These are phyloP conservation scores for Cheilinus undulatus DNA, from an alignment of 2,113 vertebrate species.

Conservation along the genomic window DNA sequence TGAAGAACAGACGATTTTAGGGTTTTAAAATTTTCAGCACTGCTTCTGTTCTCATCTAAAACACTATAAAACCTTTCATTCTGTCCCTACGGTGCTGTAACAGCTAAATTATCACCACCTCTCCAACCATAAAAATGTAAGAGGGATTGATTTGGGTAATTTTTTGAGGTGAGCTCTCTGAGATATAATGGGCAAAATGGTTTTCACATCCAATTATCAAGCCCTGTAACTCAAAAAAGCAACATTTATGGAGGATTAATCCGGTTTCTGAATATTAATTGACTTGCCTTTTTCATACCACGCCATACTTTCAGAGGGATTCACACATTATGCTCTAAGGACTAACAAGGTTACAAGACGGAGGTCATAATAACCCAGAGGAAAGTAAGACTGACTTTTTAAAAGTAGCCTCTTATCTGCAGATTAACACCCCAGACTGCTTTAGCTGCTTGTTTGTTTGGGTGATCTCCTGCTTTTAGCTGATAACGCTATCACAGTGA, in stretches of 20 bases:
- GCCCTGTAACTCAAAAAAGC: not conserved
- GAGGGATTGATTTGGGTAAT: not conserved
- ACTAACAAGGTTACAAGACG: slow-evolving; percentile 30
- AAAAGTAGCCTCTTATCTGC: slow-evolving; percentile 54
- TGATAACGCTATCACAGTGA: slow-evolving; percentile 59
- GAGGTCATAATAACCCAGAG: slow-evolving; percentile 51
- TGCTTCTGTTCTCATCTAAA: not conserved
- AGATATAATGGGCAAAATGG: not conserved
- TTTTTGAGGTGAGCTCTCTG: not conserved
- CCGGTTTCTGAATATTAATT: slow-evolving; percentile 1
- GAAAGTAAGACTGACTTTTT: slow-evolving; percentile 14
- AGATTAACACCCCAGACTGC: slow-evolving; percentile 54
- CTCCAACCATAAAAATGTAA: not conserved
- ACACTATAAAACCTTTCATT: slow-evolving; percentile 4
- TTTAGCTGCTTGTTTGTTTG: slow-evolving; percentile 52
- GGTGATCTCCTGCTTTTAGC: slow-evolving; percentile 42
- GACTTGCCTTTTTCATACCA: not conserved
- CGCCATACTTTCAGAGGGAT: not conserved
- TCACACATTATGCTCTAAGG: slow-evolving; percentile 28
- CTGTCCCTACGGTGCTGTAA: not conserved
- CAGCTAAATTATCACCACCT: not conserved
- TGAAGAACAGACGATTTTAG: slow-evolving; percentile 12
- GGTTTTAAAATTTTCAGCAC: too few species aligned
- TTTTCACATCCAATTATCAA: not conserved
- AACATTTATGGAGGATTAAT: not conserved